Percentiles rank a stretch among this genome's conserved stretches.
Evolutionary conservation across 23 tunicate species (phyloP).

Genomic region (Ascidia mentula): DNA sequence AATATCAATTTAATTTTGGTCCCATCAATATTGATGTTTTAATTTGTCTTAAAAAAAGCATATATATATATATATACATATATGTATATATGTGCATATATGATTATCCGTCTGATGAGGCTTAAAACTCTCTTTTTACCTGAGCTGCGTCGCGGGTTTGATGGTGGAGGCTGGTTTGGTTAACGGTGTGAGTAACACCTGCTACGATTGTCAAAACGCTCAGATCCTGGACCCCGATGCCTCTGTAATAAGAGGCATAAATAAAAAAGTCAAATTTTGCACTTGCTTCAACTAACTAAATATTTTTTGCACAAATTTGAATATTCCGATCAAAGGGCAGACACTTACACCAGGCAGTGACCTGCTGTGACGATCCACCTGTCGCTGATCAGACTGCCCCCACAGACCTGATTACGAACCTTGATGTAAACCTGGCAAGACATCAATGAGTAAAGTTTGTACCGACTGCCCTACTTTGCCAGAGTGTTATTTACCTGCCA

Average conservation of each 20-base stretch:
- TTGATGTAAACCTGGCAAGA: background rate
- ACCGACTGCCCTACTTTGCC: too few species aligned
- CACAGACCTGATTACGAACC: background rate
- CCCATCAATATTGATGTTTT: too few species aligned
- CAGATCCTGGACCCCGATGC: background rate
- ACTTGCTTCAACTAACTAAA: background rate
- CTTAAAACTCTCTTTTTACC: too few species aligned
- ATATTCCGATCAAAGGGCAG: background rate
- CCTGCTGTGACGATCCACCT: background rate
- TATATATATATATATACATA: too few species aligned
- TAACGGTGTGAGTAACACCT: background rate
- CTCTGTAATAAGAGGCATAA: too few species aligned
- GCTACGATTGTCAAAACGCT: background rate
- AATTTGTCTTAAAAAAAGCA: background rate
- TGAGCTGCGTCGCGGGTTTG: background rate
- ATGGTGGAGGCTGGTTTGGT: background rate
- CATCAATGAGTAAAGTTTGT: background rate
- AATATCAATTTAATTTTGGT: background rate
- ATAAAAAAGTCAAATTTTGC: background rate
- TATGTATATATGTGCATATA: too few species aligned
- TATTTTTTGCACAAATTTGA: background rate
- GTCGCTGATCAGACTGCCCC: background rate
- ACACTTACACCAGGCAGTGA: background rate
- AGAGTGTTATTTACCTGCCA: conserved; percentile 52
- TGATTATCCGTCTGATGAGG: too few species aligned